These are phyloP conservation scores for Danio albolineatus DNA, from an alignment of 2,797 vertebrate species.

Conservation along the genomic window DNA sequence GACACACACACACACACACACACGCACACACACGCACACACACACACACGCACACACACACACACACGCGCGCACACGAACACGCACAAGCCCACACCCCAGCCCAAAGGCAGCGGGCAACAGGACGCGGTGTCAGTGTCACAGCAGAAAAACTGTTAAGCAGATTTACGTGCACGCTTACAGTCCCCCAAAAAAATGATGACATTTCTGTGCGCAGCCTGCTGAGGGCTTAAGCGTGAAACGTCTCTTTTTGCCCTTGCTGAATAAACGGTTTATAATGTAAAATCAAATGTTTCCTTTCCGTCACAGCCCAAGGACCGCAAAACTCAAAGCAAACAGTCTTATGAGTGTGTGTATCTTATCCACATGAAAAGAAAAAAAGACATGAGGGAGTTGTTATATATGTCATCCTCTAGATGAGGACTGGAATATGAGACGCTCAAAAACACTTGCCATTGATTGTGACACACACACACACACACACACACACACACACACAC, in stretches of 20 bases:
- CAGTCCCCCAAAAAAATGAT: slow-evolving; percentile 62
- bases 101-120: slow-evolving; percentile 73
- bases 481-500: slow-evolving; percentile 5
- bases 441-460: slow-evolving; percentile 34
- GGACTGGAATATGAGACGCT: slow-evolving; percentile 1
- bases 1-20: too few species aligned
- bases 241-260: slow-evolving; percentile 68
- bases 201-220: slow-evolving; percentile 66
- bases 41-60: too few species aligned
- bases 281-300: slow-evolving; percentile 74
- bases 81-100: not conserved
- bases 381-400: not conserved
- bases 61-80: too few species aligned
- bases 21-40: too few species aligned
- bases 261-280: slow-evolving; percentile 79
- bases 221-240: slow-evolving; percentile 63
- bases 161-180: slow-evolving; percentile 76
- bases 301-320: slow-evolving; percentile 65
- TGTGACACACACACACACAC: slow-evolving; percentile 1
- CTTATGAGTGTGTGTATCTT: not conserved
- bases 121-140: slow-evolving; percentile 75
- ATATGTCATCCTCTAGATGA: not conserved
- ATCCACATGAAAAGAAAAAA: not conserved
- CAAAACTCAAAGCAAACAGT: slow-evolving; percentile 54
- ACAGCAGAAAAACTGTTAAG: slow-evolving; percentile 74